Evolutionary conservation across 2,797 vertebrate species (phyloP).

Genomic region (Basileuterus tristriatus): DNA sequence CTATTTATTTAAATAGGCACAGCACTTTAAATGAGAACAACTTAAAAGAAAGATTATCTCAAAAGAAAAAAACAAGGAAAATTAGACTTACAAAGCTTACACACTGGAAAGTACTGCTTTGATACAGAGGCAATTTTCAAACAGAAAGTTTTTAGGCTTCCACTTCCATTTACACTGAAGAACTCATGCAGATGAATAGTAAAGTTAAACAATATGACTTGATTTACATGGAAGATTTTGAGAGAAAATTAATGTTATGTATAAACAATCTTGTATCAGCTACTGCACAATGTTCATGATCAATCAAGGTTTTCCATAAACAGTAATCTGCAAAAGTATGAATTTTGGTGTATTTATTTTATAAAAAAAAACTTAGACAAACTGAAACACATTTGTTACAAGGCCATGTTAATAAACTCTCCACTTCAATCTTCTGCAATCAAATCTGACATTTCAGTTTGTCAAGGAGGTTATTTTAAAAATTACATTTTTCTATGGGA

Average conservation of each 20-base stretch:
- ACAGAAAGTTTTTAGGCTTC: neutral
- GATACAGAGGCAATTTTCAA: neutral
- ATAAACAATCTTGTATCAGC: neutral
- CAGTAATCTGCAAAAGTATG: neutral
- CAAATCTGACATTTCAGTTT: neutral
- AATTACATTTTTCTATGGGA: neutral
- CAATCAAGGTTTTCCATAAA: neutral
- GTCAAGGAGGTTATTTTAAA: neutral
- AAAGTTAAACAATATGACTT: neutral
- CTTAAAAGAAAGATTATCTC: neutral
- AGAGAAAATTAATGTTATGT: neutral
- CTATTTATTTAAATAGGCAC: neutral
- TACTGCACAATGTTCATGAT: neutral
- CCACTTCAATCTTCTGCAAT: neutral
- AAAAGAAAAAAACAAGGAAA: neutral
- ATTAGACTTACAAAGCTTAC: neutral
- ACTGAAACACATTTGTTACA: neutral
- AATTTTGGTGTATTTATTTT: neutral
- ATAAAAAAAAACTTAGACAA: neutral
- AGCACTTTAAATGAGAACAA: neutral
- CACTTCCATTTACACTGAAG: neutral
- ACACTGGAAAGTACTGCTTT: neutral
- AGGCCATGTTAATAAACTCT: neutral
- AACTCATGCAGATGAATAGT: neutral
- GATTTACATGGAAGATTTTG: neutral